Percentiles rank a stretch among this genome's conserved stretches.
Conservation (phyloP, 1,140 invertebrate genomes). For the Acromyrmex heyeri region DNA sequence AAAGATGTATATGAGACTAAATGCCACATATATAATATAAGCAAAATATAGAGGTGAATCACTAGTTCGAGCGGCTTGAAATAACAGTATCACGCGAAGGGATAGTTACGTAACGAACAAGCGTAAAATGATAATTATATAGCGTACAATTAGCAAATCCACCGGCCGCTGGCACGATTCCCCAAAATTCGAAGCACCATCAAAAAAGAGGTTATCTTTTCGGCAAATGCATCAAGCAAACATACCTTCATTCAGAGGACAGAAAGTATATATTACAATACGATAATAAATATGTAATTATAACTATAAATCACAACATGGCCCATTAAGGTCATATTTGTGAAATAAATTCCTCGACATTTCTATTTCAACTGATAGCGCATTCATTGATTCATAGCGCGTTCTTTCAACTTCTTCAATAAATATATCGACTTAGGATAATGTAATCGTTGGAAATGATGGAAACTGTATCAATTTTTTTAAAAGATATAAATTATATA, state of each 20-base stretch:
- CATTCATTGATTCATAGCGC: constrained; percentile 5
- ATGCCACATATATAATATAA: background rate
- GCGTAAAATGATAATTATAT: constrained; percentile 40
- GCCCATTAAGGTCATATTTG: constrained; percentile 22
- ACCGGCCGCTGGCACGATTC: constrained; percentile 18
- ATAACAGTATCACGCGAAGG: constrained; percentile 6
- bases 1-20: background rate
- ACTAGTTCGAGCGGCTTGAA: constrained; percentile 20
- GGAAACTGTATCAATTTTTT: background rate
- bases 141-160: constrained; percentile 34
- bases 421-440: background rate
- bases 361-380: background rate
- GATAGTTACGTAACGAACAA: constrained; percentile 15
- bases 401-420: background rate
- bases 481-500: background rate
- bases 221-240: background rate
- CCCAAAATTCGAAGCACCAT: constrained; percentile 8
- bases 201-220: constrained; percentile 31
- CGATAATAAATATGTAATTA: background rate
- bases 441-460: background rate
- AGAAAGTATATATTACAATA: background rate
- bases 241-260: background rate
- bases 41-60: background rate
- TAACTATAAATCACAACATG: constrained; percentile 10
- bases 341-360: background rate